phyloP scores from a whole-genome alignment of 2,113 vertebrate species.

The Reinhardtius hippoglossoides region DNA sequence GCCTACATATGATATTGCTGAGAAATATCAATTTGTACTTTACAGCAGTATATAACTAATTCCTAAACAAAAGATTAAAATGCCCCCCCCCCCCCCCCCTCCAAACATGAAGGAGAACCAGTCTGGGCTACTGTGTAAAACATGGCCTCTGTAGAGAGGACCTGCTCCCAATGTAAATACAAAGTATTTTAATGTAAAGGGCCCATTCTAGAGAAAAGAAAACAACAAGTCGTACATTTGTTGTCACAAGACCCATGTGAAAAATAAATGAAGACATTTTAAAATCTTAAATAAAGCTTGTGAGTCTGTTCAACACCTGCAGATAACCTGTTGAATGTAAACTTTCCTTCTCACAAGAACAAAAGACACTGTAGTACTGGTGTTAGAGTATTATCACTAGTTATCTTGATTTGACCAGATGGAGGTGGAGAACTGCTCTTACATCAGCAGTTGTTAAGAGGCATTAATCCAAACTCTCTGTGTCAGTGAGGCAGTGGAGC shows the following conservation, averaged over 20 bases:
- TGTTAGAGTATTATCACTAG: not conserved
- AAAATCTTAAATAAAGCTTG: not conserved
- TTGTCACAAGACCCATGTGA: not conserved
- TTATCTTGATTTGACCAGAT: not conserved
- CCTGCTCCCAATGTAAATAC: too few species aligned
- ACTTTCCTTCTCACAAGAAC: not conserved
- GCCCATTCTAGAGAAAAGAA: too few species aligned
- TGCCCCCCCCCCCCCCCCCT: too few species aligned
- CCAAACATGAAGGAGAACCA: too few species aligned
- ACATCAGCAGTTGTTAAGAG: constrained; percentile 22
- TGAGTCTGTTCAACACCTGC: not conserved
- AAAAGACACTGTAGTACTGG: not conserved
- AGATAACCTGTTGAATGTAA: not conserved
- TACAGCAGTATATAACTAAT: too few species aligned
- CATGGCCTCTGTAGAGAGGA: too few species aligned
- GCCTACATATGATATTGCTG: not conserved
- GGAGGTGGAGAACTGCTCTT: not conserved
- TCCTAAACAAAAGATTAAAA: too few species aligned
- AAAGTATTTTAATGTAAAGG: too few species aligned
- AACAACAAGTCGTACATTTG: too few species aligned
- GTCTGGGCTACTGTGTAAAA: too few species aligned
- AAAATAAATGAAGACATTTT: not conserved
- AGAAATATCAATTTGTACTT: not conserved
- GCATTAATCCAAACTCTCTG: constrained; percentile 11
- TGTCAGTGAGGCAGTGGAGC: constrained; percentile 22